Base-by-base conservation (phyloP, 2,888 invertebrate genomes). In the Orthosia cruda region DNA sequence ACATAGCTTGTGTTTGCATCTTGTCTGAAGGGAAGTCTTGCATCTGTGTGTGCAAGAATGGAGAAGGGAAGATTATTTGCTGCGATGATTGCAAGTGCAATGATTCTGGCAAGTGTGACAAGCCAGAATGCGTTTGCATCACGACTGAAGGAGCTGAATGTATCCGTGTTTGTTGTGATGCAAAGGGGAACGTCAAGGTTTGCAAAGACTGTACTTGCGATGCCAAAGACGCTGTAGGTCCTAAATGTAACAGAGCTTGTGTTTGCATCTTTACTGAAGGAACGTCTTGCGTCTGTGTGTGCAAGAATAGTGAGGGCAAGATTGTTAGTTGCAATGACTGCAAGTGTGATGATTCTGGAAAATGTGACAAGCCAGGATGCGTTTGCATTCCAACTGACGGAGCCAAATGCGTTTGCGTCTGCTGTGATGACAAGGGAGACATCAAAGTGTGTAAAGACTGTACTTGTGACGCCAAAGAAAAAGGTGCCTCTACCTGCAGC, bases 61-160 rank as follows among this genome's bases (percentile, higher is more conserved):
- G 55, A 0, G 85, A 86, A 1, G 89, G 88, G 0, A 77, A 82
- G 18, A 77, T 87, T 4, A 86, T 84, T 4, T 45, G 80, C 0
- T 89, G 88, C 12, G 83, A 83, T 45, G 86, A 90, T n/a, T 91
- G 90, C 63, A 70, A 77, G 5, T 88, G 89, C 23, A 54, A 68
- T 59, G 58, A 16, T 50, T 40, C 26, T 61, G 80, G 84, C 45
- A 87, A 83, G 11, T 89, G 88, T 55, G 84, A 78, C 52, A 84
- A 85, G 75, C 52, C 63, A 0, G 71, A 11, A 3, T 77, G 61
- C 3, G 0, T 4, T 15, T 77, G 77, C 18, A n/a, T 77, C 0
- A 1, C 9, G 0, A 54, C 47, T 54, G 68, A 32, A n/a, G 88
- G 88, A 59, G 63, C 70, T 20, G 80, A 71, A 13, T 89, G 89